Evolutionary conservation across 2,888 invertebrate genomes (phyloP), one percentile per base, ranked within the genome.

Genomic region (Plagodis dolabraria): DNA sequence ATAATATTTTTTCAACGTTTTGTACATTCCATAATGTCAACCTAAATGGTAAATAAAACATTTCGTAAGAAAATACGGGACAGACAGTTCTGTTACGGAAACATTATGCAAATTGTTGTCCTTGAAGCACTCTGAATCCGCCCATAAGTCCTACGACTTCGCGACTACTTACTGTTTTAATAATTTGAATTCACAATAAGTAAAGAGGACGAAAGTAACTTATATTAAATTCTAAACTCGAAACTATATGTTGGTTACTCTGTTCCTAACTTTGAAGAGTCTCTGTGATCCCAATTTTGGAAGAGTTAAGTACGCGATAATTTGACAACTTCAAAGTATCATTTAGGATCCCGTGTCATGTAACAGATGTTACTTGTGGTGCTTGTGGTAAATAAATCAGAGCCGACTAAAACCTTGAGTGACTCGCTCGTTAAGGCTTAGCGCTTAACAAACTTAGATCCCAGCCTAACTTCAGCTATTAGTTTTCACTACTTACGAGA

Each of bases 271-370:
- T 35, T 11, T 57, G 44, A 57, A 57, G 48, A 12, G 33, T 40
- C 36, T 11, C 36, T 11, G 33, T 46, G 40, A 57, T 53, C 57
- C 50, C 47, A 35, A 49, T 56, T 33, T 47, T 38, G n/a, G 33
- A 51, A 11, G 38, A 36, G 51, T 53, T 53, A 54, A 80, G 79
- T 80, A 78, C 74, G 79, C 82, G 88, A 81, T 88, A 89, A 89
- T 89, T 87, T 85, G 86, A 85, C 84, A 86, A 88, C 82, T 88
- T 90, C 83, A 87, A 89, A 89, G 81, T 89, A 83, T 87, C 85
- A 83, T 89, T 89, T 84, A 82, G 79, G 76, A 70, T 77, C 77
- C 77, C 70, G 79, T 83, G 81, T 86, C 80, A 79, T 71, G 79
- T 72, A 85, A 79, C 90, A 88, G 86, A 87, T 88, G 89, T 79